A percentile compares a stretch with the other conserved stretches of the same genome.
Evolutionary conservation across 2,113 vertebrate genomes (phyloP).

Genomic region (Rana temporaria): DNA sequence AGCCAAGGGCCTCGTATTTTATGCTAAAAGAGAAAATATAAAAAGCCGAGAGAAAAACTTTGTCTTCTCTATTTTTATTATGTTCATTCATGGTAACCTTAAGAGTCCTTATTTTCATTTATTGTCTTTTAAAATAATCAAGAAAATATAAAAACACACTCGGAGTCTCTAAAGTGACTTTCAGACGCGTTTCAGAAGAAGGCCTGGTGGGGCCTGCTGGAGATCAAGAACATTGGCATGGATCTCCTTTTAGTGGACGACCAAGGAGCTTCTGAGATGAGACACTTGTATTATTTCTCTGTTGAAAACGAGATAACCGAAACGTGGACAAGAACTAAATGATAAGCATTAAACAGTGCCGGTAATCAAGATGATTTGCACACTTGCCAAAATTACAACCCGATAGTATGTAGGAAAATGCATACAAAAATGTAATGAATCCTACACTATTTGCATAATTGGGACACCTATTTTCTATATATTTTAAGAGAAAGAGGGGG

Average conservation of each 20-base stretch:
- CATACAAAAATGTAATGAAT: constrained; percentile 10
- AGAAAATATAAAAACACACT: not conserved
- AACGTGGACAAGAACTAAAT: not conserved
- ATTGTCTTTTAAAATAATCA: constrained; percentile 38
- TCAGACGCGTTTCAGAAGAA: constrained; percentile 4
- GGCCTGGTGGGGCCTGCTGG: not conserved
- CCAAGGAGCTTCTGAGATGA: constrained; percentile 20
- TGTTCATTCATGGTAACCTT: constrained; percentile 44
- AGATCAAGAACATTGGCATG: constrained; percentile 6
- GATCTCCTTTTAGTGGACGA: not conserved
- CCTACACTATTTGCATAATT: constrained; percentile 21
- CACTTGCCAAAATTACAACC: constrained; percentile 11
- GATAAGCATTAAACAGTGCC: not conserved
- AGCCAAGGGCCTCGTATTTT: not conserved
- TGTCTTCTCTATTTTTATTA: constrained; percentile 48
- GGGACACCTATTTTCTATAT: constrained; percentile 41
- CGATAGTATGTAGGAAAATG: constrained; percentile 27
- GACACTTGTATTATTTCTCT: not conserved
- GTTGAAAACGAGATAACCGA: not conserved
- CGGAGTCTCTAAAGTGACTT: not conserved
- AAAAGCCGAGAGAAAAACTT: constrained; percentile 1
- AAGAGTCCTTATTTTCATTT: constrained; percentile 32
- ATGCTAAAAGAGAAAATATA: not conserved
- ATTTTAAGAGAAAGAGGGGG: not conserved
- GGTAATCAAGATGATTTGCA: not conserved